Evolutionary conservation across 2,797 vertebrate genomes (phyloP).

Genomic region (Syndactyla subalaris): DNA sequence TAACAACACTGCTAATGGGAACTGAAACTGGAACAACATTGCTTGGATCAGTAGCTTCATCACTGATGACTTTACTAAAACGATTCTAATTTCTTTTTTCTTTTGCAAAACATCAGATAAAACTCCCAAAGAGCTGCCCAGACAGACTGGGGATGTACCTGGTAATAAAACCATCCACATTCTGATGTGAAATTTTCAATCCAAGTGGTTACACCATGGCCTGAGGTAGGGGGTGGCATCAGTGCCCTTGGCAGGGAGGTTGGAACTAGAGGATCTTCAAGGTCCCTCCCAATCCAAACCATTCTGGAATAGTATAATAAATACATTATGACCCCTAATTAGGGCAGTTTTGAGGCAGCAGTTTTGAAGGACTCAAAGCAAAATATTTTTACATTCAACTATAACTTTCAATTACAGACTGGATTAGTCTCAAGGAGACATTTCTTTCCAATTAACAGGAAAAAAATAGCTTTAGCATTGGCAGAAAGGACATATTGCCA

Average conservation of each 20-base stretch:
- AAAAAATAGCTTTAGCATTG: neutral
- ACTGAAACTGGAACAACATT: slow-evolving; percentile 25
- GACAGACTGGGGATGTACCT: neutral
- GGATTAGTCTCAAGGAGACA: slow-evolving; percentile 27
- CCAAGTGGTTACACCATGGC: neutral
- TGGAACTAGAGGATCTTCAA: neutral
- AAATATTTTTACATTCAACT: slow-evolving; percentile 54
- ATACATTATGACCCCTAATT: neutral
- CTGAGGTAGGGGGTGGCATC: neutral
- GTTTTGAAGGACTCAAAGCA: slow-evolving; percentile 15
- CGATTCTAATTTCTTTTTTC: neutral
- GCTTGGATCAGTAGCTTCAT: neutral
- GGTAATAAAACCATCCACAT: neutral
- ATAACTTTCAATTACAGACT: slow-evolving; percentile 37
- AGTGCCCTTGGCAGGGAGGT: neutral
- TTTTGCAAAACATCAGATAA: neutral
- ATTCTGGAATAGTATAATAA: neutral
- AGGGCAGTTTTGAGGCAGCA: neutral
- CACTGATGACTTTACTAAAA: neutral
- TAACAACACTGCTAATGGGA: slow-evolving; percentile 28
- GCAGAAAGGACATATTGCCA: neutral
- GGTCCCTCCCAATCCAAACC: neutral
- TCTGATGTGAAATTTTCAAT: neutral
- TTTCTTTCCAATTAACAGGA: slow-evolving; percentile 39
- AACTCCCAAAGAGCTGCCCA: neutral